Evolutionary conservation across 53 echinoderm and acorn worm species (phyloP).

Genomic region (Crossaster papposus): DNA sequence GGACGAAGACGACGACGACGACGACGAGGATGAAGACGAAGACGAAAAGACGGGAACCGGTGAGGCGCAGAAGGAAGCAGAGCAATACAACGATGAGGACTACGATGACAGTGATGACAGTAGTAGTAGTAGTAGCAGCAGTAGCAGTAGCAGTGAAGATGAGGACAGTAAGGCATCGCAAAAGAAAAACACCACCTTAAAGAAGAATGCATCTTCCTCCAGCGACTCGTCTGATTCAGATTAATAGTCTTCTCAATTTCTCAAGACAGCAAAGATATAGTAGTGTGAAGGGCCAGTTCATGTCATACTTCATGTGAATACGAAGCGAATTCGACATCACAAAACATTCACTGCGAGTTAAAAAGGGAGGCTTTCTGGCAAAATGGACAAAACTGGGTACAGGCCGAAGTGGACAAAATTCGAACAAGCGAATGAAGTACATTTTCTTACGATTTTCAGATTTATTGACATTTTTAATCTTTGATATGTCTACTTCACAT

Average conservation of each 20-base stretch:
- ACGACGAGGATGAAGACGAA: slow-evolving; percentile 17
- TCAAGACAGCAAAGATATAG: neutral
- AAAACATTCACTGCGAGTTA: too few species aligned
- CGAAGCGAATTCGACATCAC: too few species aligned
- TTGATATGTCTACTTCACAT: too few species aligned
- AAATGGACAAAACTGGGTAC: too few species aligned
- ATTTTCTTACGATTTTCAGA: too few species aligned
- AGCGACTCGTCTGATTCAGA: slow-evolving; percentile 44
- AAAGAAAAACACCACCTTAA: neutral
- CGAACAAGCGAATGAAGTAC: too few species aligned
- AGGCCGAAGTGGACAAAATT: too few species aligned
- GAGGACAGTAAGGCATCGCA: slow-evolving; percentile 25
- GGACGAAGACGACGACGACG: slow-evolving; percentile 43
- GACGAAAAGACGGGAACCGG: neutral
- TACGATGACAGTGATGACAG: slow-evolving; percentile 54
- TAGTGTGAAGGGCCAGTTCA: too few species aligned
- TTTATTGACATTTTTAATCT: too few species aligned
- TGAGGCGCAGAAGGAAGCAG: slow-evolving; percentile 13
- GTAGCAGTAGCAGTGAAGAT: slow-evolving; percentile 8
- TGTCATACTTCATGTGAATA: too few species aligned
- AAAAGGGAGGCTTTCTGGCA: too few species aligned
- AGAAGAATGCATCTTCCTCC: slow-evolving; percentile 9
- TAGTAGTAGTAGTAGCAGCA: slow-evolving; percentile 38
- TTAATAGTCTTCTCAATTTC: neutral
- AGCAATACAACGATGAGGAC: slow-evolving; percentile 40